phyloP scores from a whole-genome alignment of 2,888 invertebrate genomes.

The Dusona sp. region DNA sequence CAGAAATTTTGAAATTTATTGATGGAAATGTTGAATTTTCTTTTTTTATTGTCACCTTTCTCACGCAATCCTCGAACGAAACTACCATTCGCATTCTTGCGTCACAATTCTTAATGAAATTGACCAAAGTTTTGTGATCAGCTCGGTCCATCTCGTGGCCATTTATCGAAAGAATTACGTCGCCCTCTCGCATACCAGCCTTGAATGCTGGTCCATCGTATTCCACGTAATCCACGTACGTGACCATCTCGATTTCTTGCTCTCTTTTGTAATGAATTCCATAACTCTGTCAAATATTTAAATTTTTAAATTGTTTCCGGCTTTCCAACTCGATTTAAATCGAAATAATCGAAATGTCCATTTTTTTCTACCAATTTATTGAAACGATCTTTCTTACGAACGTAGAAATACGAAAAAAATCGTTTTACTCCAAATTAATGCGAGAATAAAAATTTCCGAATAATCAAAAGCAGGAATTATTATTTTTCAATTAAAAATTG shows the following conservation, averaged over 20 bases:
- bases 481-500: neutral
- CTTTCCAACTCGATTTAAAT: neutral
- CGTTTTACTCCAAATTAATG: neutral
- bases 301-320: neutral
- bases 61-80: conserved; percentile 97
- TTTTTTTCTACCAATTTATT: neutral
- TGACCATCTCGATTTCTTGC: conserved; percentile 97
- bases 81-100: conserved; percentile 97
- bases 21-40: neutral
- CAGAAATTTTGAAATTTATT: neutral
- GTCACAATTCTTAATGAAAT: conserved; percentile 95
- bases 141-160: conserved; percentile 97
- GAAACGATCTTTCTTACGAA: no score
- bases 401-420: neutral
- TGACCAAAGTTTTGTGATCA: conserved; percentile 97
- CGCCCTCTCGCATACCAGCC: conserved; percentile 98
- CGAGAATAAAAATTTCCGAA: neutral
- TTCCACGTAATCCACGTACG: conserved; percentile 98
- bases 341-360: neutral
- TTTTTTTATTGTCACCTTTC: conserved; percentile 88
- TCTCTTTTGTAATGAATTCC: conserved; percentile 98
- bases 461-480: neutral
- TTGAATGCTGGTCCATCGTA: conserved; percentile 95
- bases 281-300: conserved; percentile 91
- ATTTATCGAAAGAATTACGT: conserved; percentile 98